These are phyloP conservation scores for Xylota sylvarum DNA, from an alignment of 2,888 invertebrate species.

Conservation along the genomic window DNA sequence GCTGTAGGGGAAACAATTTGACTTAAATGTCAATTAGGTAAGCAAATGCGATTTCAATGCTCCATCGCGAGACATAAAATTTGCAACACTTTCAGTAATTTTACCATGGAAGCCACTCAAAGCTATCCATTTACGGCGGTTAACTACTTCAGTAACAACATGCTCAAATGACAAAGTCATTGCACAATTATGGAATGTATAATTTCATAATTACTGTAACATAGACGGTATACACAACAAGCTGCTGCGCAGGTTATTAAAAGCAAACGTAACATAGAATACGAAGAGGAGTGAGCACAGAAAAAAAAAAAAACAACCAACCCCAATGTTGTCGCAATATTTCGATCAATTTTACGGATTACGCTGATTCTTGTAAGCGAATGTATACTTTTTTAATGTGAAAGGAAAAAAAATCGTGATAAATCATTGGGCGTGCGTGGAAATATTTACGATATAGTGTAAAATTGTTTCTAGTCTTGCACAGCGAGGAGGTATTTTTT, in stretches of 20 bases:
- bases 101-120: slow-evolving; percentile 41
- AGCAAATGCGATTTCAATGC: slow-evolving; percentile 37
- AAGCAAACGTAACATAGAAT: slow-evolving; percentile 29
- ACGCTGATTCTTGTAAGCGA: slow-evolving; percentile 24
- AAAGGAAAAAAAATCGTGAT: slow-evolving; percentile 34
- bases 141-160: slow-evolving; percentile 31
- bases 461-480: slow-evolving; percentile 17
- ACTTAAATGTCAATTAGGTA: slow-evolving; percentile 49
- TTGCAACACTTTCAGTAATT: slow-evolving; percentile 31
- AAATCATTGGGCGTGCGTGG: slow-evolving; percentile 51
- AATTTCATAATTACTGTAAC: slow-evolving; percentile 71
- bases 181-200: slow-evolving; percentile 70
- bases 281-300: slow-evolving; percentile 5
- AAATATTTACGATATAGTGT: slow-evolving; percentile 23
- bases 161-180: slow-evolving; percentile 71
- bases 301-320: background rate
- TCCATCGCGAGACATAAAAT: slow-evolving; percentile 22
- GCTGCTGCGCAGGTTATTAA: slow-evolving; percentile 11
- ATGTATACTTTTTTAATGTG: slow-evolving; percentile 4
- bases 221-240: slow-evolving; percentile 22
- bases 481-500: slow-evolving; percentile 7
- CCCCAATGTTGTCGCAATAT: slow-evolving; percentile 33
- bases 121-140: slow-evolving; percentile 45
- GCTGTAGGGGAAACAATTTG: slow-evolving; percentile 51
- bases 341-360: slow-evolving; percentile 38